Evolutionary conservation across 2,888 invertebrate genomes (phyloP), one percentile per base, ranked within the genome.

Genomic region (Yponomeuta plumbellus): DNA sequence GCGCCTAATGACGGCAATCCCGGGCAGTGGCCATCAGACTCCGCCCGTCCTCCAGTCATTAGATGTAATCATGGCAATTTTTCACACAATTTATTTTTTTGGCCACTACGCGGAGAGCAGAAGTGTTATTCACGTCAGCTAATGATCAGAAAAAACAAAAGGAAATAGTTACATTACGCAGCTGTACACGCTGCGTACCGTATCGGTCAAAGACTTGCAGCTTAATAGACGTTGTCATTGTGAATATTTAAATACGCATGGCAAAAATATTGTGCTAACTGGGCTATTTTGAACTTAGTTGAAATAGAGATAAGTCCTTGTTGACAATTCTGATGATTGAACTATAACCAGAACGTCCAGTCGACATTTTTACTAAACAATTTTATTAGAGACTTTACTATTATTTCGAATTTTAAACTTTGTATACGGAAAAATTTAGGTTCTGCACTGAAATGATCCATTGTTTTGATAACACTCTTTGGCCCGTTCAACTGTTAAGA

Each of bases 1-100:
- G 84, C 79, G 79, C 78, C 80, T 91, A 90, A 91, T 90, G 90
- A 89, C 75, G 86, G 85, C 88, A 88, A 87, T 85, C 86, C 84
- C 78, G 80, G 80, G 78, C 81, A 80, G 80, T 74, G 81, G 80
- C 85, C 83, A 86, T 88, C 87, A 86, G 81, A 79, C 81, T 79
- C 78, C 77, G 70, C 79, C 79, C 80, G 80, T 79, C 84, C 78
- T 80, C 73, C 78, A 80, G 82, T 89, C 88, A 90, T 88, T 89
- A 88, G 80, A 84, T 79, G 86, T 88, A 90, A 91, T 89, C 89
- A 88, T 88, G 83, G 87, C 88, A 88, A 90, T 90, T 90, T 90
- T 91, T 90, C 89, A 90, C 91, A 88, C 89, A 88, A 87, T 90
- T 86, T 87, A 83, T 87, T 90, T 87, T 84, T 85, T 86, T 83